Percentiles rank a stretch among this genome's conserved stretches.
Conservation (phyloP, 2,888 invertebrate genomes). For the Eupeodes latifasciatus region DNA sequence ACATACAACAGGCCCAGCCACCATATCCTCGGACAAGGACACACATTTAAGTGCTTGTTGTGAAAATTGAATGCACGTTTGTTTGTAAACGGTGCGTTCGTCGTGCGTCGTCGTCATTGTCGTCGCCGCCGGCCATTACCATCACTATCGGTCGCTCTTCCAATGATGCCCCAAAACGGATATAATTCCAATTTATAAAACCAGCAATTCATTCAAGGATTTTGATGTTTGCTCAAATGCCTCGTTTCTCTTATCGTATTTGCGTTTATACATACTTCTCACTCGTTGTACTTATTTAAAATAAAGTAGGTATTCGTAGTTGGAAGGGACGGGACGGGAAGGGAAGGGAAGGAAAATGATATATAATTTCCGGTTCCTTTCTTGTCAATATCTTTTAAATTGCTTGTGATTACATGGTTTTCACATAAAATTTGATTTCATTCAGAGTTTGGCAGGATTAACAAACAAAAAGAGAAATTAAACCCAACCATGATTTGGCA, state of each 20-base stretch:
- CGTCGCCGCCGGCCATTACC: no score
- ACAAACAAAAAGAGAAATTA: not conserved
- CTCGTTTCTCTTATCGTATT: not conserved
- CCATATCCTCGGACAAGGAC: slow-evolving; percentile 18
- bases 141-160: no score
- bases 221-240: slow-evolving; percentile 35
- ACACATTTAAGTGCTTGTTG: slow-evolving; percentile 18
- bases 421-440: slow-evolving; percentile 42
- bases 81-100: slow-evolving; percentile 14
- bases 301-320: not conserved
- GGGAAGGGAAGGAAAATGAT: not conserved
- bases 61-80: slow-evolving; percentile 15
- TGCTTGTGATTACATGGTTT: slow-evolving; percentile 39
- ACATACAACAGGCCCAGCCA: not conserved
- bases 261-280: no score
- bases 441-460: not conserved
- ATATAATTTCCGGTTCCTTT: slow-evolving; percentile 21
- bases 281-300: no score
- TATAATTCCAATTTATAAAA: slow-evolving; percentile 48
- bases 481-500: slow-evolving; percentile 41
- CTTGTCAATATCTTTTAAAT: slow-evolving; percentile 31
- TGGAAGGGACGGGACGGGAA: no score
- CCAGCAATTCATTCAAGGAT: slow-evolving; percentile 28
- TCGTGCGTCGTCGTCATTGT: no score
- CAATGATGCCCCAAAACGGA: slow-evolving; percentile 14